Base-by-base conservation (phyloP, 1,140 invertebrate species). In the Camponotus floridanus region DNA sequence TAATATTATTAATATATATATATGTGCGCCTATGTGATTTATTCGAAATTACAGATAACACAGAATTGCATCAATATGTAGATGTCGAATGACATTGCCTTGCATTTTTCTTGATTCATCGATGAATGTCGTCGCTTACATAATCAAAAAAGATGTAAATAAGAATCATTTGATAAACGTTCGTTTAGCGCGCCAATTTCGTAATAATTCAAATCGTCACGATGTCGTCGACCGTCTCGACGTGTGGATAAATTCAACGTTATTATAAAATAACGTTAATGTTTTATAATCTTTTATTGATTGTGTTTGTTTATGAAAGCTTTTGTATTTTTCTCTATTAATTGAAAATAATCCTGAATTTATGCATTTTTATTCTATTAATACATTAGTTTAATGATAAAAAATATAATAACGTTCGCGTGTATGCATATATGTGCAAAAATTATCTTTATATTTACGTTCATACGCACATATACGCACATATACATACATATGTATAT, bases 111-210 rank as follows among this genome's bases (percentile, higher is more conserved):
- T 68, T 8, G 15, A 13, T n/a, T 2, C 31, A 18, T 33, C 31
- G 9, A 45, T 8, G 1, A 45, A 45, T 45, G 51, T 21, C 21
- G 8, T 48, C n/a, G 13, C 7, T 79, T 67, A 68, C 2, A 9
- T 79, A 79, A 79, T 36, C 33, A 15, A 68, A 67, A 13, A 18
- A 51, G 48, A 79, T 79, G n/a, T 31, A 68, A 79, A 68, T 55
- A 15, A 68, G 45, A 48, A 55, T 51, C 26, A 9, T 59, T 42
- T 21, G 36, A 42, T 18, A 48, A 81, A 71, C 13, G 15, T 79
- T 55, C 45, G 39, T 33, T n/a, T 15, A 48, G n/a, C 7, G 45
- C 21, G 15, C 8, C 51, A n/a, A 15, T 71, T 71, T 81, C 15
- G 8, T 18, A 0, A 18, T 11, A 3, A 42, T 31, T 71, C 55